Evolutionary conservation across 2,113 vertebrate genomes (phyloP).

Genomic region (Pygathrix nemaeus): DNA sequence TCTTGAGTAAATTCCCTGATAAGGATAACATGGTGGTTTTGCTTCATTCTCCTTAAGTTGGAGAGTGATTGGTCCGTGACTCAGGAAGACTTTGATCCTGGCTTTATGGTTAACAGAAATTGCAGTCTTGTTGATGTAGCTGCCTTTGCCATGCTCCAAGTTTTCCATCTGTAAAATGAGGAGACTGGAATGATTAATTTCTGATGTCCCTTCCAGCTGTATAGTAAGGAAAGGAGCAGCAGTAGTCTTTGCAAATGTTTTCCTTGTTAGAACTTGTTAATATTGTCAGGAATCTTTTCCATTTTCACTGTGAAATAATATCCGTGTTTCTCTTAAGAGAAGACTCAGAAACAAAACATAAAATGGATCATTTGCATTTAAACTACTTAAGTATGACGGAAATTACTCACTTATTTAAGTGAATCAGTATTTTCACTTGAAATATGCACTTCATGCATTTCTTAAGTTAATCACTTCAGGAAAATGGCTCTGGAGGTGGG

Average conservation of each 20-base stretch:
- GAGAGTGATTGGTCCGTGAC: not conserved
- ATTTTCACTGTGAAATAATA: constrained; percentile 40
- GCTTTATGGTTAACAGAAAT: not conserved
- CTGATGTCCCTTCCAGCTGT: not conserved
- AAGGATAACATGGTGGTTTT: not conserved
- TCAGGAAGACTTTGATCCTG: not conserved
- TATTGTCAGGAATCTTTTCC: not conserved
- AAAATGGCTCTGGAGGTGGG: constrained; percentile 13
- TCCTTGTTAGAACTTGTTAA: not conserved
- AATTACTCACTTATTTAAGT: constrained; percentile 58
- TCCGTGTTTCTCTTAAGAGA: constrained; percentile 49
- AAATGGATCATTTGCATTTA: constrained; percentile 64
- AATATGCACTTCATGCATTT: constrained; percentile 10
- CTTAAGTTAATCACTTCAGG: constrained; percentile 46
- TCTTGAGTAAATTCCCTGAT: not conserved
- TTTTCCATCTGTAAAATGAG: not conserved
- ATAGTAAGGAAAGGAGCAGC: not conserved
- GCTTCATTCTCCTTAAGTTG: not conserved
- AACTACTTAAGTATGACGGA: constrained; percentile 40
- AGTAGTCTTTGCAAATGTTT: not conserved
- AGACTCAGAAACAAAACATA: constrained; percentile 54
- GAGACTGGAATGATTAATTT: not conserved
- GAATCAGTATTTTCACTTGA: constrained; percentile 52
- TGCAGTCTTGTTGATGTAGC: not conserved
- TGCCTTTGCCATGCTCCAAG: not conserved